phyloP scores from a whole-genome alignment of 30 jellyfish, hydroid and myxozoan species.

The Aurelia sp. region DNA sequence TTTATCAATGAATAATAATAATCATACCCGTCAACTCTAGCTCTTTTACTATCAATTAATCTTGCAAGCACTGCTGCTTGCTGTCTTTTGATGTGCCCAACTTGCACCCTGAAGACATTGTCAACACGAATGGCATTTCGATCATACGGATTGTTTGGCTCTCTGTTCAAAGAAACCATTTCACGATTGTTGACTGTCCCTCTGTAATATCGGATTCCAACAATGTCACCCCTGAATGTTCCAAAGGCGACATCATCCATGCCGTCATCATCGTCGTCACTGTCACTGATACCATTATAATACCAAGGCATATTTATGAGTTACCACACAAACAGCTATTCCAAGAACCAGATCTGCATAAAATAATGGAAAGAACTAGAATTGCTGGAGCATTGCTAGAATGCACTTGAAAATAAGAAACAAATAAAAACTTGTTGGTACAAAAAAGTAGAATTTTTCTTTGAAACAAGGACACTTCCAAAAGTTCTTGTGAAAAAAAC shows the following conservation, averaged over 20 bases:
- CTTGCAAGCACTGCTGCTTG: constrained; percentile 72
- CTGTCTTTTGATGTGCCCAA: constrained; percentile 82
- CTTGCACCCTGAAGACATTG: constrained; percentile 76
- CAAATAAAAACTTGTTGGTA: too few relatives aligned
- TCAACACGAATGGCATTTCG: constrained; percentile 81
- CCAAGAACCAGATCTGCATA: too few relatives aligned
- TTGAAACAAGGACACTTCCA: too few relatives aligned
- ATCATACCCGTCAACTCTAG: constrained; percentile 79
- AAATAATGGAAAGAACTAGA: too few relatives aligned
- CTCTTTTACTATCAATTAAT: constrained; percentile 54
- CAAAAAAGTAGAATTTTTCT: too few relatives aligned
- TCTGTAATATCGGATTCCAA: constrained; percentile 75
- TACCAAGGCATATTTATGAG: too few relatives aligned
- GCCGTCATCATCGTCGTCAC: constrained; percentile 52
- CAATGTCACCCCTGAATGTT: constrained; percentile 63
- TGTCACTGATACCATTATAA: too few relatives aligned
- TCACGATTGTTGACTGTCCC: constrained; percentile 76
- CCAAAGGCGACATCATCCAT: constrained; percentile 68
- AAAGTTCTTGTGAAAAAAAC: too few relatives aligned
- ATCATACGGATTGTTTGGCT: constrained; percentile 74
- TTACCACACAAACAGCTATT: too few relatives aligned
- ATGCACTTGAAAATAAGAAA: too few relatives aligned
- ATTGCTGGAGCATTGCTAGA: too few relatives aligned
- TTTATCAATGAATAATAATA: neutral
- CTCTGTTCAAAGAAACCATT: constrained; percentile 74